phyloP scores from a whole-genome alignment of 2,888 invertebrate genomes.

The Phaonia tiefii region DNA sequence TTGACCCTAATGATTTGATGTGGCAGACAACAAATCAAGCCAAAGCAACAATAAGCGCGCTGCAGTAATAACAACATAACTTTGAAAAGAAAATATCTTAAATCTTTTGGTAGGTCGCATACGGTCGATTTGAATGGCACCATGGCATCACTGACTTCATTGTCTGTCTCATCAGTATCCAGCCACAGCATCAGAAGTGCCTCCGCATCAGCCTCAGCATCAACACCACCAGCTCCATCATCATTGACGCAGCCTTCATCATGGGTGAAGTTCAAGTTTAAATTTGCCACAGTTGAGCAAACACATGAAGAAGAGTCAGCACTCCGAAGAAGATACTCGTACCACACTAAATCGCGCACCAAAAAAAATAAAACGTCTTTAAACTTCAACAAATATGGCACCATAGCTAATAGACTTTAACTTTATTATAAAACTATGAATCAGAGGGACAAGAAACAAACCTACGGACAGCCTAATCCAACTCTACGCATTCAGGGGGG shows the following conservation, averaged over 20 bases:
- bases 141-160: conserved; percentile 29
- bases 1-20: conserved; percentile 66
- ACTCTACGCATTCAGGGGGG: no score
- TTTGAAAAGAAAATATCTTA: conserved; percentile 16
- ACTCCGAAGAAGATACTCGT: conserved; percentile 38
- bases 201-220: not conserved
- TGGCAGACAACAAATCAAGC: conserved; percentile 63
- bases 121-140: conserved; percentile 45
- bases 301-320: conserved; percentile 38
- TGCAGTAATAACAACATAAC: conserved; percentile 4
- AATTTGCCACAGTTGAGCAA: conserved; percentile 58
- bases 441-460: conserved; percentile 8
- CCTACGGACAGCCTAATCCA: no score
- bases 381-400: conserved; percentile 63
- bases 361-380: conserved; percentile 8
- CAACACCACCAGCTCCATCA: not conserved
- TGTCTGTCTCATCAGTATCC: conserved; percentile 35
- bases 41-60: conserved; percentile 22
- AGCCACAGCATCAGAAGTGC: not conserved
- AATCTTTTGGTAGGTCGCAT: conserved; percentile 59
- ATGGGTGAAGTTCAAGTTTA: conserved; percentile 66
- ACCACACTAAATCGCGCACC: conserved; percentile 26
- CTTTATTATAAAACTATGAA: conserved; percentile 59
- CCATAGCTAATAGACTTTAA: conserved; percentile 65
- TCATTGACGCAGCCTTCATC: conserved; percentile 3